Percentiles rank a stretch among this genome's conserved stretches.
These are phyloP conservation scores for Isichthys henryi DNA, from an alignment of 2,113 vertebrate genomes.

Conservation along the genomic window DNA sequence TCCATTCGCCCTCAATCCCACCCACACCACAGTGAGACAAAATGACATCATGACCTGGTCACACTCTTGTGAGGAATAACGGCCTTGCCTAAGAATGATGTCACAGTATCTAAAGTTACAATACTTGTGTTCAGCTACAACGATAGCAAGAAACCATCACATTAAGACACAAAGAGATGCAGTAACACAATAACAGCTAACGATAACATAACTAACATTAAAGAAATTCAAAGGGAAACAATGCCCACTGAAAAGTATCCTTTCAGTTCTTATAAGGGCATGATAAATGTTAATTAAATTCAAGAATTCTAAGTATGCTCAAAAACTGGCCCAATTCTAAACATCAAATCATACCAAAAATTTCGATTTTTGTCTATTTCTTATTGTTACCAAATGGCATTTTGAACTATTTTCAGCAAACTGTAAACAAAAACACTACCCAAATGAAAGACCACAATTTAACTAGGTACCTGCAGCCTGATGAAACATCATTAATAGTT, in stretches of 20 bases:
- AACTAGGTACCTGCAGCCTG: background rate
- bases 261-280: background rate
- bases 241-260: background rate
- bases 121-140: background rate
- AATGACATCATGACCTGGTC: slow-evolving; percentile 7
- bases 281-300: background rate
- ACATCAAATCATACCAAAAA: background rate
- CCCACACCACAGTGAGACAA: slow-evolving; percentile 37
- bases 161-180: background rate
- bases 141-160: background rate
- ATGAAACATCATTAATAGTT: background rate
- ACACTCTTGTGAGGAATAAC: slow-evolving; percentile 9
- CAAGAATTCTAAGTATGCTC: background rate
- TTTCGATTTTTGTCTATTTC: background rate
- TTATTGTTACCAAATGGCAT: background rate
- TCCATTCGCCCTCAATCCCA: slow-evolving; percentile 30
- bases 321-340: background rate
- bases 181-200: background rate
- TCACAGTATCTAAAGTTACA: background rate
- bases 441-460: background rate
- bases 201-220: background rate
- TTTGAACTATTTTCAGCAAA: background rate
- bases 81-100: background rate
- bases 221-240: background rate
- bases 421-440: background rate